phyloP scores from a whole-genome alignment of 2,113 vertebrate genomes.

The Ameiurus melas region DNA sequence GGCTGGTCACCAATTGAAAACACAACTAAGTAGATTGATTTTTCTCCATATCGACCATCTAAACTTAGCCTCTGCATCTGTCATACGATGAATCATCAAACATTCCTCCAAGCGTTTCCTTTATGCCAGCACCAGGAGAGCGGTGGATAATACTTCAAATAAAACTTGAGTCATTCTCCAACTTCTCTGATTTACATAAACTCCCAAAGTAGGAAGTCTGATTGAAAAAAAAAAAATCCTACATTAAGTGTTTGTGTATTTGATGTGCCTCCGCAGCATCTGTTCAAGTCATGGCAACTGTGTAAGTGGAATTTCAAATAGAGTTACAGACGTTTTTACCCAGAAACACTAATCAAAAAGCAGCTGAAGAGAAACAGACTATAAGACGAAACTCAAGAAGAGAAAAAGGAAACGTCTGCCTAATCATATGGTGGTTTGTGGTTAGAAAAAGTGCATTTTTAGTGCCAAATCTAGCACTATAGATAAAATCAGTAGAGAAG shows the following conservation, averaged over 20 bases:
- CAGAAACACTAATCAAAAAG: conserved; percentile 21
- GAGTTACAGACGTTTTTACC: conserved; percentile 3
- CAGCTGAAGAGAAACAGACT: neutral
- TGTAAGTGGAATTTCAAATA: conserved; percentile 17
- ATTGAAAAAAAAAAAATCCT: neutral
- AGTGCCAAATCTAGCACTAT: neutral
- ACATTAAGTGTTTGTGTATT: conserved; percentile 15
- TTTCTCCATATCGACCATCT: conserved; percentile 10
- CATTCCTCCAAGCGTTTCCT: conserved; percentile 32
- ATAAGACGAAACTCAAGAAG: neutral
- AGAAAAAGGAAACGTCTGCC: neutral
- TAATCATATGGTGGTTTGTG: neutral
- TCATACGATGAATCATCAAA: conserved; percentile 42
- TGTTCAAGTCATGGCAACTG: conserved; percentile 9
- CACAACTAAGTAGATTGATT: conserved; percentile 5
- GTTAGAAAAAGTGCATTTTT: neutral
- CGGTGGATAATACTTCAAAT: conserved; percentile 34
- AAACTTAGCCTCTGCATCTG: conserved; percentile 23
- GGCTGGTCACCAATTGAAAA: conserved; percentile 14
- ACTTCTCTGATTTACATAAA: conserved; percentile 42
- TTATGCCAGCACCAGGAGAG: conserved; percentile 8
- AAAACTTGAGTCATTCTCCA: conserved; percentile 39
- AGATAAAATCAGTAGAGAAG: neutral
- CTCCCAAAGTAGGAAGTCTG: conserved; percentile 4
- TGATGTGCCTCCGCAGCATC: conserved; percentile 18